phyloP scores from a whole-genome alignment of 2,113 vertebrate genomes.

The Bagarius yarrelli region DNA sequence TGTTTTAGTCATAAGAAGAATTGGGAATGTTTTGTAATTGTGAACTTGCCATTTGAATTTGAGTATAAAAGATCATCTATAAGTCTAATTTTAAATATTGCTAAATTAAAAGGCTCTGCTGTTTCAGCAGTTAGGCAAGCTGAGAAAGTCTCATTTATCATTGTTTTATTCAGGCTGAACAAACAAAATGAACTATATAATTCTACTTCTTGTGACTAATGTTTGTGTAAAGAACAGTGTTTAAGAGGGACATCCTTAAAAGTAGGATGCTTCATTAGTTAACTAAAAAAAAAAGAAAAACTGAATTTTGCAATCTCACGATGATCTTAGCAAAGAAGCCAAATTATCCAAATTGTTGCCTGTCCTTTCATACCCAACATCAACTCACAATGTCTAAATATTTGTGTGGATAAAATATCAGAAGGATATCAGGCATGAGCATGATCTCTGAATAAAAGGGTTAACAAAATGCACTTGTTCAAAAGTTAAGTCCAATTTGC shows the following conservation, averaged over 20 bases:
- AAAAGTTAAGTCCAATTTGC: not conserved
- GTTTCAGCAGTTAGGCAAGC: not conserved
- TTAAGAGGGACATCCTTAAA: slow-evolving; percentile 15
- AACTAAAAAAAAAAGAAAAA: too few species aligned
- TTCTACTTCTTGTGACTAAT: slow-evolving; percentile 19
- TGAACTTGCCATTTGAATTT: too few species aligned
- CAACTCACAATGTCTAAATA: not conserved
- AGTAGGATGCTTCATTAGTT: too few species aligned
- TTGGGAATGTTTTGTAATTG: too few species aligned
- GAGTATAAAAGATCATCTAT: not conserved
- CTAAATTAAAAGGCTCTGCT: not conserved
- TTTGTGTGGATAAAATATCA: not conserved
- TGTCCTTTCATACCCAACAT: not conserved
- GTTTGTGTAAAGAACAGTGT: not conserved
- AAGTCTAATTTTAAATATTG: not conserved
- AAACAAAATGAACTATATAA: not conserved
- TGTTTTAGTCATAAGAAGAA: too few species aligned
- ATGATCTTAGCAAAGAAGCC: too few species aligned
- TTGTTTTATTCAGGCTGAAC: not conserved
- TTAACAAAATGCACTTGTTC: not conserved
- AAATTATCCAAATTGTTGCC: not conserved
- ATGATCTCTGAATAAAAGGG: too few species aligned
- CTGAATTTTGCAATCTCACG: too few species aligned
- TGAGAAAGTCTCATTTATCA: not conserved
- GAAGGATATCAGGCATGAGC: not conserved